Conservation (phyloP, 1,140 invertebrate genomes). For the Solen grandis region DNA sequence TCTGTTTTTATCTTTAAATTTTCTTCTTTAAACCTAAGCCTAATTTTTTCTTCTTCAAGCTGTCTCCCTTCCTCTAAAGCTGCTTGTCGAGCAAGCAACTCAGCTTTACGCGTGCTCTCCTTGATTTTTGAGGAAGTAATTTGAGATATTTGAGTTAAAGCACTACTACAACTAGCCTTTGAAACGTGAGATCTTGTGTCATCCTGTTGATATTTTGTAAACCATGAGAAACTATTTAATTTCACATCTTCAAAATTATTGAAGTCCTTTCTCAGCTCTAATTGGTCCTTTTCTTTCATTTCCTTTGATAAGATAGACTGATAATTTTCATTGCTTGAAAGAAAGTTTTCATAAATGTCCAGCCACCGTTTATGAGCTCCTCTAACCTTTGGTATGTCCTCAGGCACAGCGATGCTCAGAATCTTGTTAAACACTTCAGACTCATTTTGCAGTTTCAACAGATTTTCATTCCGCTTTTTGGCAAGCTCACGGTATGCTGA, state of each 20-base stretch:
- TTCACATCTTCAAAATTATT: neutral
- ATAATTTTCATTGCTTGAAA: neutral
- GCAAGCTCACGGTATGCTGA: neutral
- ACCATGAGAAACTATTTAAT: no score
- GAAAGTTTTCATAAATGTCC: constrained; percentile 2
- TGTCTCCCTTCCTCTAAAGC: no score
- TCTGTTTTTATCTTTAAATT: no score
- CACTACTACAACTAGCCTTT: neutral
- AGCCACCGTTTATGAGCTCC: neutral
- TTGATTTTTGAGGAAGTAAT: constrained; percentile 7
- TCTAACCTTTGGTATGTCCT: neutral
- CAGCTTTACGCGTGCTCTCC: no score
- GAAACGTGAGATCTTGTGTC: neutral
- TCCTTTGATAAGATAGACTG: constrained; percentile 1
- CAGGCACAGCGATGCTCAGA: neutral
- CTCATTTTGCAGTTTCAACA: no score
- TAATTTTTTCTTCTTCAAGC: no score
- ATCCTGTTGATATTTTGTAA: neutral
- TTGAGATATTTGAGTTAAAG: neutral
- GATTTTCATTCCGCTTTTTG: no score
- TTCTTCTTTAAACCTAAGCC: no score
- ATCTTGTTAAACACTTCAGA: neutral
- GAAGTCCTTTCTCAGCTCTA: neutral
- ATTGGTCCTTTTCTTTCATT: neutral
- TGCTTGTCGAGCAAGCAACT: no score